These are phyloP conservation scores for Nasua narica DNA, from an alignment of 2,797 vertebrate species.

Conservation along the genomic window DNA sequence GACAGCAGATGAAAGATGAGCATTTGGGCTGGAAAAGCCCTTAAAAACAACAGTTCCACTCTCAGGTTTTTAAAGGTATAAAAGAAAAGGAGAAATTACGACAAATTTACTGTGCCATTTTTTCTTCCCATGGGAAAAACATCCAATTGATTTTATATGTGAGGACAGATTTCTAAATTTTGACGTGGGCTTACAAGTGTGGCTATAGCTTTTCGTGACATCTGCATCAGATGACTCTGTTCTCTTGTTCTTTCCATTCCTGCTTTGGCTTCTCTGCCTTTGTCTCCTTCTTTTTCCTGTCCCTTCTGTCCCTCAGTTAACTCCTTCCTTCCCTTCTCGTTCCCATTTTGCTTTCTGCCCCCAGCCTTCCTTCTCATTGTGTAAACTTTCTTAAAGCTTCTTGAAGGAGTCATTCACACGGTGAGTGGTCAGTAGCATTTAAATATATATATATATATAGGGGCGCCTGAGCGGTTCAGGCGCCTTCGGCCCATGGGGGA, in stretches of 20 bases:
- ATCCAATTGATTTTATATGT: neutral
- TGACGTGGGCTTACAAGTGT: neutral
- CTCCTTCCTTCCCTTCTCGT: neutral
- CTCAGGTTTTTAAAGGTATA: neutral
- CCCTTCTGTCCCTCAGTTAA: neutral
- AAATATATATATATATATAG: neutral
- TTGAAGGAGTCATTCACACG: neutral
- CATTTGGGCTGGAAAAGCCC: neutral
- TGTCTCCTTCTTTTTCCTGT: neutral
- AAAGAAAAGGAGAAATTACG: neutral
- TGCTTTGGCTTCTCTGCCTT: neutral
- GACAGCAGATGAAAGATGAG: neutral
- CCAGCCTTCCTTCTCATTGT: neutral
- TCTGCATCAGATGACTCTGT: neutral
- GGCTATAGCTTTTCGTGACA: neutral
- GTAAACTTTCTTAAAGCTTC: neutral
- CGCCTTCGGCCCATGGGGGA: no score
- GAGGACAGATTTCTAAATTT: neutral
- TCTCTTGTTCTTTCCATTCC: neutral
- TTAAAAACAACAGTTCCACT: neutral
- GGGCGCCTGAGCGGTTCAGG: no score
- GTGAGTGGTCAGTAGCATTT: neutral
- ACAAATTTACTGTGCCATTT: neutral
- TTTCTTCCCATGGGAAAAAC: neutral
- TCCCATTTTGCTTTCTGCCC: neutral